Percentiles rank a stretch among this genome's conserved stretches.
phyloP scores from a whole-genome alignment of 2,113 vertebrate genomes.

The Alligator mississippiensis region DNA sequence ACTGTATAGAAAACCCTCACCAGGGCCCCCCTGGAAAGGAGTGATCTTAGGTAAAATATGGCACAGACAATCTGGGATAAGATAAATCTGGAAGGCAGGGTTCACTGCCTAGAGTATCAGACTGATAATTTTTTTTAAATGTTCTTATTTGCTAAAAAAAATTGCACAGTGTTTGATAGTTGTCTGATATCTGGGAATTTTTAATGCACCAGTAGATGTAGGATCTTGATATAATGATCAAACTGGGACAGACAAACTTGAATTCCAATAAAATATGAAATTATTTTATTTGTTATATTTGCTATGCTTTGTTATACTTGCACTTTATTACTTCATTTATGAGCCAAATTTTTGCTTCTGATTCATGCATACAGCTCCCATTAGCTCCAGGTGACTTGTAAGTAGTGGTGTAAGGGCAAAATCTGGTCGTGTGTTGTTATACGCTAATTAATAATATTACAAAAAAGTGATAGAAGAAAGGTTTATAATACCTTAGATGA shows the following conservation, averaged over 20 bases:
- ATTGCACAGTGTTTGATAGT: background rate
- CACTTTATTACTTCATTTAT: background rate
- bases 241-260: background rate
- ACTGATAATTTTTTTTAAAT: background rate
- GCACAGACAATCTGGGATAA: background rate
- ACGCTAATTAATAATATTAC: background rate
- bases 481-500: background rate
- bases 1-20: too few species aligned
- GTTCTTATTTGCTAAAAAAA: background rate
- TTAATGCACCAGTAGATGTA: background rate
- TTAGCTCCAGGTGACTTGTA: background rate
- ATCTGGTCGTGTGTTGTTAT: background rate
- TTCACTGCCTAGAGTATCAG: background rate
- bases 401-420: background rate
- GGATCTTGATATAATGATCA: background rate
- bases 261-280: background rate
- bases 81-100: background rate
- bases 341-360: background rate
- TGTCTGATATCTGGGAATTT: background rate
- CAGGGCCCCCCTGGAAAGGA: background rate
- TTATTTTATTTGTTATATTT: background rate
- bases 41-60: background rate
- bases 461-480: background rate
- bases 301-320: background rate
- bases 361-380: background rate